A percentile compares a stretch with the other conserved stretches of the same genome.
These are phyloP conservation scores for Archivesica marissinica DNA, from an alignment of 1,140 invertebrate genomes.

Conservation along the genomic window DNA sequence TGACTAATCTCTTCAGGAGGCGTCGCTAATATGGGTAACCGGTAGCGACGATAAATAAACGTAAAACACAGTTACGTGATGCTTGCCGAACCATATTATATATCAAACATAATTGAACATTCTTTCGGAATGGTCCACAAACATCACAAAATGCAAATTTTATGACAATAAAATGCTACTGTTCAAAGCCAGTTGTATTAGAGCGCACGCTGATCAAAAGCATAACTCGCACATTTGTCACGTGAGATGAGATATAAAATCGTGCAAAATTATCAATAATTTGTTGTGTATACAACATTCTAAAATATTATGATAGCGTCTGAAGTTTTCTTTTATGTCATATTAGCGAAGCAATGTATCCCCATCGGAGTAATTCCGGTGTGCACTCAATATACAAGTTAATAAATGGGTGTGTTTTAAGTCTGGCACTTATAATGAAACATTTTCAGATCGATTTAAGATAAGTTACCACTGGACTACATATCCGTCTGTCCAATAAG, in stretches of 20 bases:
- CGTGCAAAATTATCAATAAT: constrained; percentile 18
- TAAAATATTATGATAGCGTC: background rate
- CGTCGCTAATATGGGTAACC: too few relatives aligned
- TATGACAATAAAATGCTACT: constrained; percentile 13
- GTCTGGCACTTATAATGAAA: background rate
- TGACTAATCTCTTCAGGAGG: too few relatives aligned
- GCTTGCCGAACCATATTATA: background rate
- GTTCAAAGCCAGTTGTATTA: background rate
- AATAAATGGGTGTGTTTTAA: background rate
- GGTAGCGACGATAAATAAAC: background rate
- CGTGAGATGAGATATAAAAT: background rate
- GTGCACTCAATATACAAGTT: background rate
- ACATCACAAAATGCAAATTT: background rate
- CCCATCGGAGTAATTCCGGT: background rate
- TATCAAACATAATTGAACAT: background rate
- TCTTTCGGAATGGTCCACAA: too few relatives aligned
- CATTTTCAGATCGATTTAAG: too few relatives aligned
- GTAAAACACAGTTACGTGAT: background rate
- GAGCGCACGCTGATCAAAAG: background rate
- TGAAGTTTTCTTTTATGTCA: background rate
- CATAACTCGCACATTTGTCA: constrained; percentile 15
- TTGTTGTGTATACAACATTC: background rate
- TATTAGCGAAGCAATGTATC: too few relatives aligned
- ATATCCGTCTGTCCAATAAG: too few relatives aligned
- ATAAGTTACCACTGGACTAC: too few relatives aligned